Conservation (phyloP, 92 coral and sea anemone species). For the Zoanthus gigantus region DNA sequence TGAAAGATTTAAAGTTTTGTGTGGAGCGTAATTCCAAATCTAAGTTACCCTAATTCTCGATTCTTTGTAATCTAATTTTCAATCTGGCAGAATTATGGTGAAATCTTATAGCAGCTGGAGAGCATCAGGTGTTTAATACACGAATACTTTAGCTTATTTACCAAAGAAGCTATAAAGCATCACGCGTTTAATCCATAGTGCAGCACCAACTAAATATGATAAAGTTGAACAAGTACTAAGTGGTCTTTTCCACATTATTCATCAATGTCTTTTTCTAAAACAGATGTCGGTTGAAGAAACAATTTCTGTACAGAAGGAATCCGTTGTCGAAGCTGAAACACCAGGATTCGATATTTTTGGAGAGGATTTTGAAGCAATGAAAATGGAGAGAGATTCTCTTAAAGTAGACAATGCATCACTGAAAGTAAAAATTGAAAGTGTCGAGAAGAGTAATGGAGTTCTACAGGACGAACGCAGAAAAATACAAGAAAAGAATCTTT, state of each 20-base stretch:
- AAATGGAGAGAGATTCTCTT: constrained; percentile 77
- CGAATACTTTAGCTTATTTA: too few species aligned
- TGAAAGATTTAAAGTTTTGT: too few species aligned
- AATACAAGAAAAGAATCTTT: constrained; percentile 81
- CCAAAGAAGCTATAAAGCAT: too few species aligned
- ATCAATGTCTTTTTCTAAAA: background rate
- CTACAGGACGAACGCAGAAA: constrained; percentile 91
- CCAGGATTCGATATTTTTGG: constrained; percentile 65
- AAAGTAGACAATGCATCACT: constrained; percentile 76
- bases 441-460: constrained; percentile 68
- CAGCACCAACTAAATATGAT: background rate
- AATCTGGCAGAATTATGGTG: too few species aligned
- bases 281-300: constrained; percentile 78
- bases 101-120: too few species aligned
- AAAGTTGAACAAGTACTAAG: too few species aligned
- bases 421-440: constrained; percentile 64
- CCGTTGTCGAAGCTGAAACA: constrained; percentile 72
- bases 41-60: too few species aligned
- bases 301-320: constrained; percentile 64
- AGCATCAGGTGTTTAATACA: too few species aligned
- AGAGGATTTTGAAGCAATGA: constrained; percentile 77
- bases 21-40: too few species aligned
- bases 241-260: too few species aligned
- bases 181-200: background rate
- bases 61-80: too few species aligned